These are phyloP conservation scores for Anneissia japonica DNA, from an alignment of 35 echinoderm and acorn worm species.

Conservation along the genomic window DNA sequence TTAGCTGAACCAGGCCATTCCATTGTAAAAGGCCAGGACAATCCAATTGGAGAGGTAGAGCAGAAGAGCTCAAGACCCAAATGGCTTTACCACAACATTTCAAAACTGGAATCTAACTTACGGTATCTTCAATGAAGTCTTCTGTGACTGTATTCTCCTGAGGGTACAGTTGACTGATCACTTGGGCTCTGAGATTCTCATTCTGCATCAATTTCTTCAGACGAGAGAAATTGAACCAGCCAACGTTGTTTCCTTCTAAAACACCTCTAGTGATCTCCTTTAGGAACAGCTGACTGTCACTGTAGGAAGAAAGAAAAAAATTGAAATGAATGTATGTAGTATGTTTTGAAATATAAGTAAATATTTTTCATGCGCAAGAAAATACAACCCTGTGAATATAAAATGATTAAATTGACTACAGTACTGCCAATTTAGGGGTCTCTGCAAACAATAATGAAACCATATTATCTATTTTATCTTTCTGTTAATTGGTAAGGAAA, in stretches of 20 bases:
- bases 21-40: no score
- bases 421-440: no score
- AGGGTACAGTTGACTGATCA: conserved; percentile 88
- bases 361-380: no score
- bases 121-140: conserved; percentile 91
- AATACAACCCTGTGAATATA: no score
- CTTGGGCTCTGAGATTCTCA: conserved; percentile 88
- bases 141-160: conserved; percentile 88
- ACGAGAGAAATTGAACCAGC: conserved; percentile 93
- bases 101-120: conserved; percentile 16
- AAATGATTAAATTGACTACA: no score
- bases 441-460: no score
- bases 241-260: conserved; percentile 92
- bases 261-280: conserved; percentile 94
- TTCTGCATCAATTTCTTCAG: conserved; percentile 98
- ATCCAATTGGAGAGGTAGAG: not conserved
- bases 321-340: no score
- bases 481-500: no score
- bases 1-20: no score
- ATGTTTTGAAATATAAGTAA: no score
- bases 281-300: conserved; percentile 91
- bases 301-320: conserved; percentile 20
- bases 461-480: no score
- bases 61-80: not conserved
- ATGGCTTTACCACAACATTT: not conserved